Conservation (phyloP, 2,113 vertebrate species). For the Todiramphus chloris region DNA sequence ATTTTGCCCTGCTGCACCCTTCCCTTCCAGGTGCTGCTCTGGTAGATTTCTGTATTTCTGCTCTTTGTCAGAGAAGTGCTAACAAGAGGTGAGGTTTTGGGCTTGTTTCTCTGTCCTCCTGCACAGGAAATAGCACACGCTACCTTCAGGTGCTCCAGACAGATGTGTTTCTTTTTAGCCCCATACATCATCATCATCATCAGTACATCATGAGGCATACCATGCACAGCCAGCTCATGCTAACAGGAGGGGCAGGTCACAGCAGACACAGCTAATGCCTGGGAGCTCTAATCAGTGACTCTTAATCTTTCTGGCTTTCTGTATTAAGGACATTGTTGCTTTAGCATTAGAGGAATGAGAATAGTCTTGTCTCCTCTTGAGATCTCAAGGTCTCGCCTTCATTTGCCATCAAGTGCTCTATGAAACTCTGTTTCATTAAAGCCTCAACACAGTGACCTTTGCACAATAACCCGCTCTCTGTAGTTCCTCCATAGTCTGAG, state of each 20-base stretch:
- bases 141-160: not conserved
- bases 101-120: not conserved
- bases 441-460: not conserved
- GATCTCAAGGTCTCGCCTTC: not conserved
- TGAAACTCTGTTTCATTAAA: not conserved
- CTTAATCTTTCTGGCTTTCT: not conserved
- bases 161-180: not conserved
- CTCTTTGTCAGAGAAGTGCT: not conserved
- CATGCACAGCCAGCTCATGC: not conserved
- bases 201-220: not conserved
- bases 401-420: not conserved
- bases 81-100: not conserved
- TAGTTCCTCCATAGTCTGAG: not conserved
- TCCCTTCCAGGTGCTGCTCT: not conserved
- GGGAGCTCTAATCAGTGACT: not conserved
- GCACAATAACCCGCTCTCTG: not conserved
- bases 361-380: not conserved
- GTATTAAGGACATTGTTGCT: not conserved
- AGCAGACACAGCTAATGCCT: not conserved
- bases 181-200: too few species aligned
- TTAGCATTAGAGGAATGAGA: not conserved
- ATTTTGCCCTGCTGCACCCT: not conserved
- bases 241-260: not conserved
- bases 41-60: not conserved
- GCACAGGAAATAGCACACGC: not conserved